Evolutionary conservation across 2,797 vertebrate genomes (phyloP), one percentile per base, ranked within the genome.

Genomic region (Hylomyscus alleni): DNA sequence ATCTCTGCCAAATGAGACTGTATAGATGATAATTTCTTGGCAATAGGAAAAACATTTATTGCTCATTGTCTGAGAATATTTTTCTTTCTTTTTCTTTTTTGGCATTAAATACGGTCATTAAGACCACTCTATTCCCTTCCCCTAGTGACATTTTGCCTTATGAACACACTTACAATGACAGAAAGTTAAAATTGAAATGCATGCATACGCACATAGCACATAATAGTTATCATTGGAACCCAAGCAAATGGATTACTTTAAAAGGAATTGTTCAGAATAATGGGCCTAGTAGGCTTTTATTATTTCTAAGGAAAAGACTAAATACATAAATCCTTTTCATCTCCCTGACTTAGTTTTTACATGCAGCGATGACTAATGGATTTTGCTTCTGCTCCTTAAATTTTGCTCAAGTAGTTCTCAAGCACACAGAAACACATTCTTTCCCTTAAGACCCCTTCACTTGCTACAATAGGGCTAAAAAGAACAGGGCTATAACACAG

Each of bases 231-330:
- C 67, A 60, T 58, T 89, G 89, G 62, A 95, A 73, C 40, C 19
- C 29, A 90, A 72, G 26, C 14, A 89, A 31, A 95, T 87, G 20
- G 40, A 29, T 96, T 95, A 12, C 37, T 97, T 97, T 96, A 75
- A 67, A 97, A 89, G 94, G 17, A 65, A 93, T 97, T 96, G 72
- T 98, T 97, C 78, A 93, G 86, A 96, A 58, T 76, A 69, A 56
- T 83, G 14, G 78, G 26, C 89, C 93, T 50, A 81, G 3, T 62
- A 6, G 91, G 15, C 83, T 87, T 96, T 90, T 97, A 20, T 58
- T 96, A 96, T 94, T 89, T 97, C 47, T 88, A 69, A 82, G 67
- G 40, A 72, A 94, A 0, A 20, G 65, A 94, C 58, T 95, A 92
- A 90, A 24, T 91, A 67, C 83, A 96, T 67, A 96, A 86, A 90